Conservation (phyloP, 2,888 invertebrate species). For the Drosophila silvestris region DNA sequence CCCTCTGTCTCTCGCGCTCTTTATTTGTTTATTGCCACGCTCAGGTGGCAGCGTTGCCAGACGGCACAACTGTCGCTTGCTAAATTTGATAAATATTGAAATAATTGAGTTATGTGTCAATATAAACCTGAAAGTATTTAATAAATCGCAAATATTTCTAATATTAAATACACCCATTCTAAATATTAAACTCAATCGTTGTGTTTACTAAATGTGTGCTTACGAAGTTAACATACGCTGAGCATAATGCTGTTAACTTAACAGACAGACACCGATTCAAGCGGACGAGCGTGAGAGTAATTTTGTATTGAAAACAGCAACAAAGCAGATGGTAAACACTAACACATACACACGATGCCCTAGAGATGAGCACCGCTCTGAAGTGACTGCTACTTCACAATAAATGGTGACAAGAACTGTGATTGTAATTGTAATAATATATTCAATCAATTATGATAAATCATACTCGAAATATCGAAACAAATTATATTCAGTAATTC, state of each 20-base stretch:
- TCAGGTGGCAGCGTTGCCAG: conserved; percentile 50
- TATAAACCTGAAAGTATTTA: not conserved
- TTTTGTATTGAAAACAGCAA: conserved; percentile 43
- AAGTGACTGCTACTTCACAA: conserved; percentile 11
- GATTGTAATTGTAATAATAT: not conserved
- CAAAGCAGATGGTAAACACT: conserved; percentile 57
- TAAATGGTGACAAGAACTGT: not conserved
- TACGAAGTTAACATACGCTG: conserved; percentile 27
- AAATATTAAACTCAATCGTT: not conserved
- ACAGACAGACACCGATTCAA: conserved; percentile 43
- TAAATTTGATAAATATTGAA: not conserved
- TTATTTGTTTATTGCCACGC: conserved; percentile 6
- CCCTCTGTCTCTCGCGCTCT: not conserved
- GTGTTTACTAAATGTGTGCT: not conserved
- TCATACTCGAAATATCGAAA: not conserved
- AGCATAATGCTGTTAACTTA: conserved; percentile 47
- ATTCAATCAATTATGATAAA: not conserved
- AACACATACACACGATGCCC: conserved; percentile 23
- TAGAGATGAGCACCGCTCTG: conserved; percentile 29
- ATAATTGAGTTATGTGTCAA: not conserved
- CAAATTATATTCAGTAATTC: too few species aligned
- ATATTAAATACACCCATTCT: not conserved
- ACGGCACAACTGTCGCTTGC: not conserved
- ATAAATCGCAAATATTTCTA: not conserved
- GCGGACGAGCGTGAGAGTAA: conserved; percentile 35